Conservation (phyloP, 2,888 invertebrate genomes). For the Acrobasis repandana region DNA sequence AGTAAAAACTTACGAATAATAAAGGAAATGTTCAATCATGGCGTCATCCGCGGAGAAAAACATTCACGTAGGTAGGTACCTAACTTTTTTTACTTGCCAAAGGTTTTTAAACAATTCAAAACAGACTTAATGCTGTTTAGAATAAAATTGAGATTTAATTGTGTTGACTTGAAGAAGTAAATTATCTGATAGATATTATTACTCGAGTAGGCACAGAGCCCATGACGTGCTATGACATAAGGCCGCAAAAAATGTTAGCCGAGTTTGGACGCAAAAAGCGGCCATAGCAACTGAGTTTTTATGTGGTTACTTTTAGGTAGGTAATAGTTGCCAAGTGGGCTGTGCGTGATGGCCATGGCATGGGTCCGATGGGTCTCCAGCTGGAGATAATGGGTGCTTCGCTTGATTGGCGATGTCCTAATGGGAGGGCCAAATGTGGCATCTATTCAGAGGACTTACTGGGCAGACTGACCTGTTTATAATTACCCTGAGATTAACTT, state of each 20-base stretch:
- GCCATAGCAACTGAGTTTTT: constrained; percentile 11
- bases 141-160: background rate
- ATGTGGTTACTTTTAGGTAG: no score
- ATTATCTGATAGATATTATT: constrained; percentile 10
- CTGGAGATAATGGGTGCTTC: constrained; percentile 1
- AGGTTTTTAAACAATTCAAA: background rate
- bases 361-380: background rate
- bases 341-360: background rate
- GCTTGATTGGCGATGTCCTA: constrained; percentile 2
- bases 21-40: constrained; percentile 9
- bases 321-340: constrained; percentile 7
- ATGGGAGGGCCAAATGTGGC: background rate
- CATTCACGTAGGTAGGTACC: constrained; percentile 7
- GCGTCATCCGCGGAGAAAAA: constrained; percentile 13
- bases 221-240: constrained; percentile 22
- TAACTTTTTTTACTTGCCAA: background rate
- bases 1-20: background rate
- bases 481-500: no score
- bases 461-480: no score
- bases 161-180: background rate
- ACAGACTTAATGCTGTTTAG: background rate
- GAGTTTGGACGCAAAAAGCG: constrained; percentile 11
- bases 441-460: no score
- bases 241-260: constrained; percentile 14
- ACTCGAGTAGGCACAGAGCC: constrained; percentile 10